Base-by-base conservation (phyloP, 2,113 vertebrate genomes). In the Psittacula cyanocephala region DNA sequence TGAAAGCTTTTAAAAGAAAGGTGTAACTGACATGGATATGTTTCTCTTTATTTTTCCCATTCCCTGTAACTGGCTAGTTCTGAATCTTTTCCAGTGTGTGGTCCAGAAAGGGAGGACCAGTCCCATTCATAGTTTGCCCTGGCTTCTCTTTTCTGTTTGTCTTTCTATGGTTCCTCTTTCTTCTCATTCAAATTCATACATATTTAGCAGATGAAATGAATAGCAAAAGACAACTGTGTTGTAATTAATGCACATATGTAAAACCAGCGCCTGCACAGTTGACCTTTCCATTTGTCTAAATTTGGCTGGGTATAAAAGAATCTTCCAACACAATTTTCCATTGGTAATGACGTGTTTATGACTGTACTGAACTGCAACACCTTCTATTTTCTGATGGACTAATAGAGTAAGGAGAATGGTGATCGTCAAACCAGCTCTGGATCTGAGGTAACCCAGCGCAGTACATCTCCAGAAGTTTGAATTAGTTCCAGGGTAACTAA, bases 181-280 rank as follows among this genome's bases (percentile, higher is more conserved):
- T 96, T 91, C 89, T 95, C 74, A 79, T 86, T 71, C 81, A 82
- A 65, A 95, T 94, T 96, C 87, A 96, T 92, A 95, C 82, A 90
- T 88, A 94, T 64, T 95, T 92, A 97, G 89, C 88, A 94, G 68
- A 55, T 87, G 14, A 95, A 95, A 81, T 59, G 15, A 80, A 63
- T 74, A 96, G 91, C 85, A 97, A 93, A 96, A 95, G 60, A 62
- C 85, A 96, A 95, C 86, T 65, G 50, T 57, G 67, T 74, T 94
- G 65, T 97, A 97, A 98, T 98, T 97, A 97, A 97, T 97, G 96
- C 96, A 96, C 92, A 81, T 89, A 96, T 93, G 97, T 96, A 97
- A 98, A 97, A 95, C 82, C 89, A 88, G 80, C 92, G 94, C 92
- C 95, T 96, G 91, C 94, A 97, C 91, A 97, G 93, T 57, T 95